Conservation (phyloP, 2,113 vertebrate species). For the Telmatochromis sp. region DNA sequence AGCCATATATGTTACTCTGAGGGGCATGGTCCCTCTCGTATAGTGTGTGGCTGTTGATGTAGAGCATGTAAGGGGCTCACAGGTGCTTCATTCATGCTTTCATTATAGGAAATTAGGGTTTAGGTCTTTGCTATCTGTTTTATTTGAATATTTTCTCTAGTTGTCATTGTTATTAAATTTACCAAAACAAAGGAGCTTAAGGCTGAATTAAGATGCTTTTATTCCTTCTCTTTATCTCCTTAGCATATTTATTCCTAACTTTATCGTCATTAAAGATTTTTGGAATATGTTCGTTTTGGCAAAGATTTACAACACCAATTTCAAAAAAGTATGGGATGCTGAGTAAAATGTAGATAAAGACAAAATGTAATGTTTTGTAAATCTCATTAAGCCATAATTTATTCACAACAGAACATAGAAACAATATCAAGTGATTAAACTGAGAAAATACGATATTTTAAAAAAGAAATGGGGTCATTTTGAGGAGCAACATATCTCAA, state of each 20-base stretch:
- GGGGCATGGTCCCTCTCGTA: neutral
- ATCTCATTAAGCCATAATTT: neutral
- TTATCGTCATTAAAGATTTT: neutral
- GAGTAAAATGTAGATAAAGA: neutral
- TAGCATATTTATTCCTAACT: neutral
- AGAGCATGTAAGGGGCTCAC: neutral
- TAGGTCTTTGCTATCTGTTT: neutral
- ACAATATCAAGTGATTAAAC: neutral
- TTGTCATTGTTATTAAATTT: neutral
- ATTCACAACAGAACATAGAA: neutral
- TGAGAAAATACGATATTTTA: neutral
- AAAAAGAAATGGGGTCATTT: neutral
- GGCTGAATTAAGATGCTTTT: neutral
- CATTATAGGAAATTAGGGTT: neutral
- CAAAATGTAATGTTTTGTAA: neutral
- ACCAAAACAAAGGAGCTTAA: neutral
- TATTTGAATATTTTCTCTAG: neutral
- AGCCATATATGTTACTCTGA: constrained; percentile 10
- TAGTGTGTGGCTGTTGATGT: neutral
- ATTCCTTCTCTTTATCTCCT: neutral
- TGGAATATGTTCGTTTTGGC: neutral
- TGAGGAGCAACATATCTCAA: neutral
- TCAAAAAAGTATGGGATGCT: neutral
- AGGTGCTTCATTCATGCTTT: neutral
- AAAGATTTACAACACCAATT: neutral